Base-by-base conservation (phyloP, 1,140 invertebrate genomes). In the Psix sp. region DNA sequence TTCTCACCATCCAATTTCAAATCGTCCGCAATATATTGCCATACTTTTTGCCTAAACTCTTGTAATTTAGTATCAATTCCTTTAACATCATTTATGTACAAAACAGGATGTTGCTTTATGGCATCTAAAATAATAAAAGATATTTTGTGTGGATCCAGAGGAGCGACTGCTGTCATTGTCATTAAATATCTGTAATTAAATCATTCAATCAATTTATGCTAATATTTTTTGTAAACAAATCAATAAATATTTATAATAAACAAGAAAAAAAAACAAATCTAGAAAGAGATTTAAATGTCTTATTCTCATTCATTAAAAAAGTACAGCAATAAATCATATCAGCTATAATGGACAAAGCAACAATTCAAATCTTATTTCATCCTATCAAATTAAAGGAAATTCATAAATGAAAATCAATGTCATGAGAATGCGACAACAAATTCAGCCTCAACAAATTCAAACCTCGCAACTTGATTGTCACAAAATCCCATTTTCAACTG, bases 41-140 rank as follows among this genome's bases (percentile, higher is more conserved):
- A 87, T 11, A 87, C 83, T 79, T 86, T 86, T 49, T 87, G 84
- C 10, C 81, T 67, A 43, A 87, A 86, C 43, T 87, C 86, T 35
- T 85, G 82, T 3, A 86, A 16, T 39, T 85, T 86, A 0, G 83
- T 49, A 3, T 81, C 52, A 11, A 75, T 72, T 0, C 84, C 84
- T 45, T 80, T 86, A 3, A 86, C 83, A 49, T 86, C 84, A 3
- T 82, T 77, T 39, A 83, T 82, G 45, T 86, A 87, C 1, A 87
- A 72, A 15, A 86, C 81, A 7, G 86, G 86, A 59, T 87, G 86
- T 21, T 84, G 77, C 66, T 80, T 85, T 49, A 87, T 80, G 1
- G 81, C 78, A 45, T 86, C 84, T 15, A 87, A 86, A 14, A 87
- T 82, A 71, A 85, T 86, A 1, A 86, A 18, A 1, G 82, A 83